Base-by-base conservation (phyloP, 1,140 invertebrate genomes). In the Eulimnadia texana region DNA sequence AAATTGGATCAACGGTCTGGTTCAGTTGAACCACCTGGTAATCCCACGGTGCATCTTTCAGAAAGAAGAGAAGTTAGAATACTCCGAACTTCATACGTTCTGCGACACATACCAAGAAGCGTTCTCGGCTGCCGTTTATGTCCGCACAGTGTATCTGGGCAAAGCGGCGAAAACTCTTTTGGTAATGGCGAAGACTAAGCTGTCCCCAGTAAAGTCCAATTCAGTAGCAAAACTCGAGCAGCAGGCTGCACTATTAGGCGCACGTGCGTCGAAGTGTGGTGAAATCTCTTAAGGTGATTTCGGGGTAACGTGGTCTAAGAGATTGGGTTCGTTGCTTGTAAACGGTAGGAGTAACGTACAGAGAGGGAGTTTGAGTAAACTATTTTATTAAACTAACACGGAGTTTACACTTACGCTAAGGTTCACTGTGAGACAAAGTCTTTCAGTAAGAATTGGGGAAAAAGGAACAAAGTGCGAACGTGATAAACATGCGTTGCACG, bases 171-270 rank as follows among this genome's bases (percentile, higher is more conserved):
- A 52, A 16, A 42, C 33, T 6, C 33, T 42, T 16, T 16, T 59
- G 9, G 52, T 64, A 3, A 53, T 61, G 50, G 49, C 64, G n/a
- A 66, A 66, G 59, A 56, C 61, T 11, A 61, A 62, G 59, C 55
- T 66, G 19, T 23, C 65, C 13, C 64, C 61, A 0, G 16, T 61
- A 0, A 60, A 63, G 16, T 42, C 57, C 10, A 59, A 42, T 42
- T 59, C 28, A 10, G 22, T 59, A 22, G 25, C 57, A 6, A 47
- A 49, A 24, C 13, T 42, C 13, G 57, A 59, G 22, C 42, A n/a
- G 20, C 27, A 42, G 16, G 33, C 3, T 6, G 47, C 57, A 10
- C 20, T 33, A 19, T 19, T 59, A 11, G 57, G 28, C 42, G 28
- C 57, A 9, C 25, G 57, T 2, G 20, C 42, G 16, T 25, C 28